Conservation (phyloP, 1,140 invertebrate genomes). For the Plectrocnemia conspersa region DNA sequence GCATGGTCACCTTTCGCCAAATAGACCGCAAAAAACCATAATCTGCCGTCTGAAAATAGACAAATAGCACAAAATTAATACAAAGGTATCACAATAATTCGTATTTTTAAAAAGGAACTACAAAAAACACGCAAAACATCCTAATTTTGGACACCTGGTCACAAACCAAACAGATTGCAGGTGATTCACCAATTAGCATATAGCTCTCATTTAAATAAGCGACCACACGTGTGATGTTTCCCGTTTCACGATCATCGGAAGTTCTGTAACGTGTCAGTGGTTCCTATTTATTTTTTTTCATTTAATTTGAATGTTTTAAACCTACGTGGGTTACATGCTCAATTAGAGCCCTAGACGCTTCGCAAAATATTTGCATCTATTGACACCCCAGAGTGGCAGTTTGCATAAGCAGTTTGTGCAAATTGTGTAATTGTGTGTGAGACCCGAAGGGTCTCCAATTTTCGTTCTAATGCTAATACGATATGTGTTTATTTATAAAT, state of each 20-base stretch:
- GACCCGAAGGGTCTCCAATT: conserved; percentile 11
- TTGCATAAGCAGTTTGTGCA: conserved; percentile 13
- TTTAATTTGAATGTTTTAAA: no score
- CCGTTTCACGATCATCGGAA: conserved; percentile 3
- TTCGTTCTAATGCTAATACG: no score
- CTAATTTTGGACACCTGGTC: conserved; percentile 13
- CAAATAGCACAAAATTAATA: not conserved
- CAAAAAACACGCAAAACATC: not conserved
- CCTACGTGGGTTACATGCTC: conserved; percentile 1
- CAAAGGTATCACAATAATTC: not conserved
- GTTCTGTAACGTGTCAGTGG: not conserved
- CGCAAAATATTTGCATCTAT: conserved; percentile 3
- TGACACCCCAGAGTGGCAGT: conserved; percentile 2
- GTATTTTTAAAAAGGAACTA: not conserved
- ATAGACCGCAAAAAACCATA: no score
- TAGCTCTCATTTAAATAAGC: conserved; percentile 26
- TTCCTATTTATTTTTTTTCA: no score
- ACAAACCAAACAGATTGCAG: conserved; percentile 23
- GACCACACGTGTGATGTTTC: conserved; percentile 23
- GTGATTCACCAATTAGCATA: conserved; percentile 33
- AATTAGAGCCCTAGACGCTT: not conserved
- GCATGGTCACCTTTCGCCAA: not conserved
- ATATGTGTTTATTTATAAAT: no score
- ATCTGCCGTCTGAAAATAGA: not conserved
- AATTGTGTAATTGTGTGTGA: conserved; percentile 22